phyloP scores from a whole-genome alignment of 92 coral and sea anemone genomes.

The Anthopleura xanthogrammica region DNA sequence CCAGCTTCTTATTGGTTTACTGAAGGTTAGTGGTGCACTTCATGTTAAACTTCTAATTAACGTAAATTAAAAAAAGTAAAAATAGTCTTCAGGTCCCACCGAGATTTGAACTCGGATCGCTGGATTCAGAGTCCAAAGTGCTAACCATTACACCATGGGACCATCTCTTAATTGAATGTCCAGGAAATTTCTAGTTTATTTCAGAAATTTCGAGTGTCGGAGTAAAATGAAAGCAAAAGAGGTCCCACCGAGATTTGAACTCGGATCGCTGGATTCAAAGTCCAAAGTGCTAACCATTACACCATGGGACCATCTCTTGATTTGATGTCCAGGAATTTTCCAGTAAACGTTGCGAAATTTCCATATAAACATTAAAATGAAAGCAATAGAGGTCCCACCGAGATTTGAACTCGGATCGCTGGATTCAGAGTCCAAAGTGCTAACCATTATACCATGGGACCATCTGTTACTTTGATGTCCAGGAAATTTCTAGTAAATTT shows the following conservation, averaged over 20 bases:
- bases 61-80: too few relatives aligned
- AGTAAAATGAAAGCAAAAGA: neutral
- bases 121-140: slow-evolving; percentile 95
- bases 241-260: slow-evolving; percentile 93
- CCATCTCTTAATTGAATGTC: neutral
- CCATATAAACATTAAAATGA: too few relatives aligned
- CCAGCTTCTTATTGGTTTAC: slow-evolving; percentile 67
- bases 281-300: slow-evolving; percentile 97
- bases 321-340: too few relatives aligned
- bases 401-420: slow-evolving; percentile 98
- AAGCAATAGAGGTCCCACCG: slow-evolving; percentile 74
- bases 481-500: too few relatives aligned
- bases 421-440: slow-evolving; percentile 98
- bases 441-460: slow-evolving; percentile 92
- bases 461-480: neutral
- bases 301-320: slow-evolving; percentile 59
- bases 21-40: slow-evolving; percentile 53
- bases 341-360: too few relatives aligned
- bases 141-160: slow-evolving; percentile 98
- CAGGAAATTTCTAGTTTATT: too few relatives aligned
- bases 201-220: too few relatives aligned
- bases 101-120: slow-evolving; percentile 96
- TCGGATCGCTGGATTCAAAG: slow-evolving; percentile 95
- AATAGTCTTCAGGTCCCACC: slow-evolving; percentile 16
- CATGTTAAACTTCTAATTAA: too few relatives aligned